Evolutionary conservation across 1,140 invertebrate species (phyloP), one percentile per base, ranked within the genome.

Genomic region (Pogonomyrmex barbatus): DNA sequence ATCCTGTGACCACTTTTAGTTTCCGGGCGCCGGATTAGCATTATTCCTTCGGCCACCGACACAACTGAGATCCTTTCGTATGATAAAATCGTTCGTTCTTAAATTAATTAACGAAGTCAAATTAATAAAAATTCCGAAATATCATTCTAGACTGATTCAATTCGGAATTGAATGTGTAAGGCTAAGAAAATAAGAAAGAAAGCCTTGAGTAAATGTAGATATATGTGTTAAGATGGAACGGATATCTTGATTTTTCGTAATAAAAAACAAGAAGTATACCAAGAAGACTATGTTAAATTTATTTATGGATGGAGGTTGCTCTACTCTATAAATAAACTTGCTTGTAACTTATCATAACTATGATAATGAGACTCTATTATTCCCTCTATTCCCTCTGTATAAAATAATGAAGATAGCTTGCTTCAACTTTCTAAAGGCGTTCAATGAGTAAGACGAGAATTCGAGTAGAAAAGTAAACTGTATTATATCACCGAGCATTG

Each of bases 271-370:
- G 42, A 68, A 68, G 5, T 50, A 50, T 50, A 50, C 24, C 5
- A 8, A 45, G n/a, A 42, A 68, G 42, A 30, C 24, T 30, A 47
- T 50, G 42, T 12, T 68, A 47, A 68, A 68, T 68, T 68, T 68
- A 68, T 68, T 68, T 68, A 68, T 47, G 42, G 65, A 14, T 68
- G 65, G 12, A 68, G 9, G 12, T 47, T 30, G 42, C 65, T 47
- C 24, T 47, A 68, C 42, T 68, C n/a, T 68, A 42, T 12, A 68
- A 68, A 4, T 68, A 47, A 47, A 47, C 24, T 47, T 45, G 42
- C 65, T 68, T 68, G 65, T 67, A 65, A 65, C 36, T 65, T 65
- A 65, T 42, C 8, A 24, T 65, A 65, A 65, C 14, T 65, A 68
- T 50, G 68, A 33, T 71, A 71, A 52, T 50, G 45, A 71, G 30